Base-by-base conservation (phyloP, 2,888 invertebrate genomes). In the Cyrtodaria siliqua region DNA sequence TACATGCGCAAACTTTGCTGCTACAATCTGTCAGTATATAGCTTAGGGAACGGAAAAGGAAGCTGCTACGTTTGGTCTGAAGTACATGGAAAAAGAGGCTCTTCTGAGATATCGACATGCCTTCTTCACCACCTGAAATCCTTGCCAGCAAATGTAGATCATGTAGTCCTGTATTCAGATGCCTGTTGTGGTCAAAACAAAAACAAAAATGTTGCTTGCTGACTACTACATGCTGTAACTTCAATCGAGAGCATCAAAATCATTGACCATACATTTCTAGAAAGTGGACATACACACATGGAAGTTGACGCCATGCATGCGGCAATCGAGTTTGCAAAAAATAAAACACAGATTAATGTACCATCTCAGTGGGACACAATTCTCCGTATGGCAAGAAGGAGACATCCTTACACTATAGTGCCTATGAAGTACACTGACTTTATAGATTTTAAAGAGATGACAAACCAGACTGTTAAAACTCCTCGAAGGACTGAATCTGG, bases 251-350 rank as follows among this genome's bases (percentile, higher is more conserved):
- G 44, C 18, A 44, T 72, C 16, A 60, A 69, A 40, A 42, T 47
- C 16, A 57, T 75, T 56, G 64, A 75, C 42, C 75, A 68, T 29
- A 77, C 76, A 56, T 73, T 77, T 56, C 23, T 76, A 1, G 76
- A 76, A 38, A 66, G 62, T 52, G 69, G 72, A 12, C 76, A 76
- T 55, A 67, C 74, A 16, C 77, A 80, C 29, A 80, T 80, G 70
- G 73, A 70, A 50, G 69, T 57, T n/a, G 60, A 80, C 38, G 53
- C 59, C 24, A 73, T 80, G 71, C 77, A 77, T 50, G 38, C 69
- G 2, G 64, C 70, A 4, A 59, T 70, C 4, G 70, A 75, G 24
- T 56, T 44, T 66, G 75, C 70, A 20, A 75, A 75, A 29, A 38
- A 27, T 29, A 75, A 75, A 27, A 69, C 75, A n/a, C n/a, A n/a